Base-by-base conservation (phyloP, 2,797 vertebrate genomes). In the Pelodytes ibericus region DNA sequence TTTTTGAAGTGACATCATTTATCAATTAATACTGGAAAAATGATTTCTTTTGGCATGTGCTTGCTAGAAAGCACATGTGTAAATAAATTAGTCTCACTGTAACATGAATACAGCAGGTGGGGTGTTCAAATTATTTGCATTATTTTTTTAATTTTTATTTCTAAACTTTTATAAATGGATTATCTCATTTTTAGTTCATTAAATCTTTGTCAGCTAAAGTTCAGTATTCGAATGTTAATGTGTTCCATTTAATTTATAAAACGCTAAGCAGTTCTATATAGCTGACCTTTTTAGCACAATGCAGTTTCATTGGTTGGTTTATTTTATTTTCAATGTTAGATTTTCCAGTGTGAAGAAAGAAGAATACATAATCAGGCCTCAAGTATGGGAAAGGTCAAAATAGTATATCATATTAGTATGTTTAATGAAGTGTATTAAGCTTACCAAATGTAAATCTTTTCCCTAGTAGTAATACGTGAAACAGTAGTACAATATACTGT, bases 351-450 rank as follows among this genome's bases (percentile, higher is more conserved):
- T 26, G 33, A 25, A 44, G 24, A 39, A 47, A 18, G 13, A 49
- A 27, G 18, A 47, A 66, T 27, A 49, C 1, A 6, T 27, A 47
- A 47, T 27, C 11, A 47, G 24, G 4, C 33, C 10, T 41, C 29
- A 64, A 64, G 24, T 16, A 16, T 41, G 7, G 3, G 63, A 66
- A 66, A 66, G 63, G 63, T 66, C 63, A 66, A 10, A 11, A 29
- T 24, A 47, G 39, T 66, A 66, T 13, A 66, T 47, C 49, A 47
- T 24, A 66, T 29, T 16, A 47, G 47, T 66, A 47, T 66, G 15
- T 24, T 9, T 53, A 53, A 53, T 53, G 49, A 53, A 22, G 49
- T 53, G 49, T 8, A 16, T 16, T 22, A 22, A 22, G 49, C 13
- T 7, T 22, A 24, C n/a, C 8, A n/a, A 53, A 53, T 53, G 49